Conservation (phyloP, 2,113 vertebrate species). For the Atlantisia rogersi region DNA sequence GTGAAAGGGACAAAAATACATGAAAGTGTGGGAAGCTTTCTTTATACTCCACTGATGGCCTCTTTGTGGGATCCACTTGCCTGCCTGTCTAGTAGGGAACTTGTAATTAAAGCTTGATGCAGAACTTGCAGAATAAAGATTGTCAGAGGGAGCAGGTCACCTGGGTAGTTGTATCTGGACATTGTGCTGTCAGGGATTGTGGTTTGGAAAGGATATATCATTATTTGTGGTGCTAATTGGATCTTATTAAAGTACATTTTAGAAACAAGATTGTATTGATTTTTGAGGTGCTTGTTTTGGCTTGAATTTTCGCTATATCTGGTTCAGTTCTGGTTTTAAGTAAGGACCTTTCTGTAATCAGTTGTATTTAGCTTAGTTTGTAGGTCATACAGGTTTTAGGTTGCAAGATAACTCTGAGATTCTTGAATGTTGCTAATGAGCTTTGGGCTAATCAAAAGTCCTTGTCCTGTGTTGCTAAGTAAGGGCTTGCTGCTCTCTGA, state of each 20-base stretch:
- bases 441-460: slow-evolving; percentile 35
- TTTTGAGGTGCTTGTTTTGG: not conserved
- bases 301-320: not conserved
- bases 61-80: not conserved
- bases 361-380: not conserved
- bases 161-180: not conserved
- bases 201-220: not conserved
- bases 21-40: not conserved
- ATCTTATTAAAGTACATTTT: not conserved
- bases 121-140: not conserved
- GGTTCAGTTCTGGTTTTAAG: not conserved
- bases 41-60: not conserved
- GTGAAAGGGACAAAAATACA: not conserved
- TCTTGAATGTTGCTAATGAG: slow-evolving; percentile 45
- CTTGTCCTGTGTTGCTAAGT: not conserved
- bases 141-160: not conserved
- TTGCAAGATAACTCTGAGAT: not conserved
- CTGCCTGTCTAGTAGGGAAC: not conserved
- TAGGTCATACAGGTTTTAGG: slow-evolving; percentile 41
- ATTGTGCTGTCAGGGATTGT: not conserved
- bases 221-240: not conserved
- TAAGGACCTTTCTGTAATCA: not conserved
- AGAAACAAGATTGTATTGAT: not conserved
- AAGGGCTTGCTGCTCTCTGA: not conserved
- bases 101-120: not conserved